Evolutionary conservation across 2,797 vertebrate genomes (phyloP), one percentile per base, ranked within the genome.

Genomic region (Triplophysa bombifrons): DNA sequence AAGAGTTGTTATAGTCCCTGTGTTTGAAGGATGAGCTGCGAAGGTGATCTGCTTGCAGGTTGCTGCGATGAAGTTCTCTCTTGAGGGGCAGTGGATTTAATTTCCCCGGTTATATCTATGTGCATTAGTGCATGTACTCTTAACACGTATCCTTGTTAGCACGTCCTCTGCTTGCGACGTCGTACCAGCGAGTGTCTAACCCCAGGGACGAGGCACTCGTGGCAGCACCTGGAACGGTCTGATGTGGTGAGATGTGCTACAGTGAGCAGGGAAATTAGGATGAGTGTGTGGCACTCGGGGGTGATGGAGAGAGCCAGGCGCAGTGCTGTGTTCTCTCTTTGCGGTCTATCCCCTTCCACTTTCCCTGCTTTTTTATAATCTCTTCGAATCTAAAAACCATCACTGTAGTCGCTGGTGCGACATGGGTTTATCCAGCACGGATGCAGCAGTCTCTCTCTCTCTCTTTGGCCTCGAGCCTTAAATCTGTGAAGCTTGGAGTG

Each of bases 261-360:
- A 90, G 88, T 83, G 90, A 93, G 90, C 90, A 90, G 86, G 87
- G 88, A 92, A 92, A 91, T 92, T 88, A 90, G 88, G 89, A 92
- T 91, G 88, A 89, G 86, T 53, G 76, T 73, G 16, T 86, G 53
- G 8, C 88, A 85, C 85, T 88, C 64, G n/a, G 85, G 89, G 71
- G 84, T 72, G 89, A 89, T 87, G 87, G 88, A n/a, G 82, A 86
- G 82, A 86, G 88, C 84, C 88, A 88, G 86, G 88, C 90, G 88
- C 85, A 86, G 82, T 76, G 72, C 76, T 84, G 81, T 66, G 80
- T 72, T 78, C 64, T 71, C 76, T 50, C 74, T 82, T 72, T 66
- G 44, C 55, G 63, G 34, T 17, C 25, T 13, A 68, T 58, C 19
- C 56, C 17, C 48, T 10, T 44, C 74, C 64, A 74, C 74, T 66